Conservation (phyloP, 2,797 vertebrate species). For the Remorina albescens region DNA sequence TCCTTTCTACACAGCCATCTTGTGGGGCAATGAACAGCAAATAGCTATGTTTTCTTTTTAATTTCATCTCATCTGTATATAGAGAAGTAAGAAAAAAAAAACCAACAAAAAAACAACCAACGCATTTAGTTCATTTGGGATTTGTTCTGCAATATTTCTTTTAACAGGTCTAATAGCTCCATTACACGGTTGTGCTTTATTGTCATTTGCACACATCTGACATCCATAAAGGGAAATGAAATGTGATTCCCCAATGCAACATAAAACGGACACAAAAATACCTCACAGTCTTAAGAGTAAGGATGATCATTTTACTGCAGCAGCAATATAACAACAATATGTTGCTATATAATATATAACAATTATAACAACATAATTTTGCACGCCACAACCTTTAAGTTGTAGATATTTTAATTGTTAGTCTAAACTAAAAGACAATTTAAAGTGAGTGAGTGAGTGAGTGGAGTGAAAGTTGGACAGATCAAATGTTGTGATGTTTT, state of each 20-base stretch:
- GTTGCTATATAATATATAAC: no score
- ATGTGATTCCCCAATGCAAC: neutral
- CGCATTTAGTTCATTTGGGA: slow-evolving; percentile 17
- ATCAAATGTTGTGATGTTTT: no score
- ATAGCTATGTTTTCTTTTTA: slow-evolving; percentile 24
- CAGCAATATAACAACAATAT: no score
- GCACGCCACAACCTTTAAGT: no score
- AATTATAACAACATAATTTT: no score
- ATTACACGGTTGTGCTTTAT: neutral
- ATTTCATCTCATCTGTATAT: slow-evolving; percentile 55
- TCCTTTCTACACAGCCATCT: slow-evolving; percentile 40
- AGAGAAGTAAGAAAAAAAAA: slow-evolving; percentile 14
- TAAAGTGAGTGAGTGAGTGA: no score
- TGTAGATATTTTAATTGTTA: no score
- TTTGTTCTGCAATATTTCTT: slow-evolving; percentile 46
- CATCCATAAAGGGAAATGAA: neutral
- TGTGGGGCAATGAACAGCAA: slow-evolving; percentile 38
- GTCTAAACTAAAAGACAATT: no score
- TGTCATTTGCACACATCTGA: neutral
- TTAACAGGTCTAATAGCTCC: slow-evolving; percentile 23
- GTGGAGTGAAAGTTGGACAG: no score
- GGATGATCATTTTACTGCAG: neutral
- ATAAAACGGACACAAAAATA: neutral
- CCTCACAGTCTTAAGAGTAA: neutral
- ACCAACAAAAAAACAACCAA: no score